phyloP scores from a whole-genome alignment of 2,113 vertebrate genomes.

The Zosterops hypoxanthus region DNA sequence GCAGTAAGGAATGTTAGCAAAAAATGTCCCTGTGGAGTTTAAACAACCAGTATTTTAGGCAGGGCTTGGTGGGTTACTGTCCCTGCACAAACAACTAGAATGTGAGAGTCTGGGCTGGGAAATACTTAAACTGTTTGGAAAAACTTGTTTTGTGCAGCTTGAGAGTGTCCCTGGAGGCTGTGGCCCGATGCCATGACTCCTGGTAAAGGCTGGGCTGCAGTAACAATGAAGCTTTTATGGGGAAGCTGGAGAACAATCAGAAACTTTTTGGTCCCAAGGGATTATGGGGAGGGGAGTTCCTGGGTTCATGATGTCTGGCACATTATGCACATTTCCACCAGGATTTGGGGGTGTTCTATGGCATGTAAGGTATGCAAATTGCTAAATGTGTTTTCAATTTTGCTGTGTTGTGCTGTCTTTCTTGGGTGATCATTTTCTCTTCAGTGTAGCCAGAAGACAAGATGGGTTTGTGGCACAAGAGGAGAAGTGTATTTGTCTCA shows the following conservation, averaged over 20 bases:
- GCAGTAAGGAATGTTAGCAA: constrained; percentile 38
- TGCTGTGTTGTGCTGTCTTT: constrained; percentile 24
- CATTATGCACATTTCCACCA: constrained; percentile 61
- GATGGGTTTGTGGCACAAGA: neutral
- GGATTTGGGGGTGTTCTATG: constrained; percentile 67
- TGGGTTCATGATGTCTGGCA: constrained; percentile 71
- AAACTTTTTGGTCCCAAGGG: constrained; percentile 44
- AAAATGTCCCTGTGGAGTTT: constrained; percentile 61
- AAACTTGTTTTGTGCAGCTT: constrained; percentile 69
- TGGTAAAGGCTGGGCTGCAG: constrained; percentile 67
- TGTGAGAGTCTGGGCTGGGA: constrained; percentile 64
- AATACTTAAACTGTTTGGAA: constrained; percentile 69
- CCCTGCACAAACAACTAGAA: constrained; percentile 69
- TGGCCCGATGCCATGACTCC: constrained; percentile 62
- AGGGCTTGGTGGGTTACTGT: constrained; percentile 62
- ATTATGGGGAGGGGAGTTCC: constrained; percentile 71
- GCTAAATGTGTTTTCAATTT: constrained; percentile 54
- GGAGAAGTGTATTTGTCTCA: neutral
- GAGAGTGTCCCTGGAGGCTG: constrained; percentile 66
- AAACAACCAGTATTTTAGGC: constrained; percentile 57
- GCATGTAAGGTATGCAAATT: constrained; percentile 64
- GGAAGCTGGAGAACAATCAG: constrained; percentile 66
- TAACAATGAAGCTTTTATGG: constrained; percentile 72
- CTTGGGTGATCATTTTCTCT: constrained; percentile 17
- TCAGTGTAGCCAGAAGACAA: neutral